Conservation (phyloP, 2,888 invertebrate species). For the Panzeria rudis region DNA sequence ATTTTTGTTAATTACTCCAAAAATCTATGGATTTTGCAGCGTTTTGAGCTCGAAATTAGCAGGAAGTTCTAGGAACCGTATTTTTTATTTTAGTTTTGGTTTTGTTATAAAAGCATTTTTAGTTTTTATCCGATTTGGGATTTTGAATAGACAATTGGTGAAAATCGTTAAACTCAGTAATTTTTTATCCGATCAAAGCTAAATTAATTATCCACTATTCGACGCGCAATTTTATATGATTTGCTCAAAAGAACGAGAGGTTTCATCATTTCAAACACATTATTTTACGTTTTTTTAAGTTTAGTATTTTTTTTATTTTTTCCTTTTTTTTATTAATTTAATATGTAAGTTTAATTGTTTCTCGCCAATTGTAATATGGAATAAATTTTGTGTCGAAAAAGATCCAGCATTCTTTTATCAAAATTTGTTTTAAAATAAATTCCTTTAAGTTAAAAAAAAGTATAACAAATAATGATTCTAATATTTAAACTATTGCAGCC, state of each 20-base stretch:
- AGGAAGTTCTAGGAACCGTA: too few species aligned
- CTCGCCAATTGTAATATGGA: slow-evolving; percentile 49
- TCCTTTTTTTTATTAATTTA: slow-evolving; percentile 41
- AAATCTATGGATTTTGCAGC: too few species aligned
- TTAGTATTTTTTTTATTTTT: slow-evolving; percentile 42
- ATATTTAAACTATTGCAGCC: slow-evolving; percentile 29
- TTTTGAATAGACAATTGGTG: too few species aligned
- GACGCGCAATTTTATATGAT: too few species aligned
- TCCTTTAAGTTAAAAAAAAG: neutral
- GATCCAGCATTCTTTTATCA: slow-evolving; percentile 26
- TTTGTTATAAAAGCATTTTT: too few species aligned
- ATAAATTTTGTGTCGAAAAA: slow-evolving; percentile 26
- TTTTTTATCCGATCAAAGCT: too few species aligned
- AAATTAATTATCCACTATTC: too few species aligned
- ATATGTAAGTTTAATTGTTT: slow-evolving; percentile 48
- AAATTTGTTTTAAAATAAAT: slow-evolving; percentile 16
- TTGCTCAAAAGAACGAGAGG: slow-evolving; percentile 8
- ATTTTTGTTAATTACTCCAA: too few species aligned
- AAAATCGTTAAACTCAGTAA: too few species aligned
- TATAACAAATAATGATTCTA: slow-evolving; percentile 6
- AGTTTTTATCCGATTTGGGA: too few species aligned
- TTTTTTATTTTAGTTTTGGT: too few species aligned
- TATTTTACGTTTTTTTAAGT: slow-evolving; percentile 43
- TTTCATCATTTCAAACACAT: slow-evolving; percentile 17
- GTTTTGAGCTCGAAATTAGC: too few species aligned